phyloP scores from a whole-genome alignment of 2,888 invertebrate species.

The Hydriomena furcata region DNA sequence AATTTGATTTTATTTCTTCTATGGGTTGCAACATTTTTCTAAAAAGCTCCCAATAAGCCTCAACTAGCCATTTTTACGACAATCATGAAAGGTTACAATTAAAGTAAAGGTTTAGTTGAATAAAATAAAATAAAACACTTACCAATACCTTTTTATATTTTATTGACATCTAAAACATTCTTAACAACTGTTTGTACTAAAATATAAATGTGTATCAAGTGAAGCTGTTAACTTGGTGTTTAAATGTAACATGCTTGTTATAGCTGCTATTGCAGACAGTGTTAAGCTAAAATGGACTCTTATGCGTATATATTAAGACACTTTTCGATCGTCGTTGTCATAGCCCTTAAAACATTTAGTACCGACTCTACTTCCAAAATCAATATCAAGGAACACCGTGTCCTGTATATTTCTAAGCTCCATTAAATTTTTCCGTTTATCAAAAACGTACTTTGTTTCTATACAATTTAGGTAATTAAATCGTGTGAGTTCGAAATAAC shows the following conservation, averaged over 20 bases:
- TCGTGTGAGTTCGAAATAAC: constrained; percentile 44
- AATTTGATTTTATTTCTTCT: no score
- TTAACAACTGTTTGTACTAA: constrained; percentile 82
- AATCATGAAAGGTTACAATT: no score
- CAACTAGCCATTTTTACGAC: no score
- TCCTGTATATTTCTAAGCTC: constrained; percentile 60
- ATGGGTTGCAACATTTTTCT: no score
- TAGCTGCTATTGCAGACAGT: constrained; percentile 60
- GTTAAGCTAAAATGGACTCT: constrained; percentile 70
- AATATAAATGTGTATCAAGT: constrained; percentile 79
- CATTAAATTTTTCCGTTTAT: constrained; percentile 41
- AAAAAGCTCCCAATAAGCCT: no score
- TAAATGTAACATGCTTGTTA: constrained; percentile 65
- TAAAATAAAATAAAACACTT: constrained; percentile 55
- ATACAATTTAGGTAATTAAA: constrained; percentile 34
- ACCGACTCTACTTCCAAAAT: constrained; percentile 38
- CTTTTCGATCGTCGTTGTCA: constrained; percentile 54
- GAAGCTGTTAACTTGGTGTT: constrained; percentile 75
- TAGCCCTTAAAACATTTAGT: constrained; percentile 48
- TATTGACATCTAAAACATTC: constrained; percentile 82
- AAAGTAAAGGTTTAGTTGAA: no score
- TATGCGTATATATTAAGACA: constrained; percentile 56
- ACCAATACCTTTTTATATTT: constrained; percentile 60
- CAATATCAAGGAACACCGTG: constrained; percentile 52
- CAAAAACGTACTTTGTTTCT: constrained; percentile 35